Base-by-base conservation (phyloP, 2,888 invertebrate genomes). In the Heteromurus nitidus region DNA sequence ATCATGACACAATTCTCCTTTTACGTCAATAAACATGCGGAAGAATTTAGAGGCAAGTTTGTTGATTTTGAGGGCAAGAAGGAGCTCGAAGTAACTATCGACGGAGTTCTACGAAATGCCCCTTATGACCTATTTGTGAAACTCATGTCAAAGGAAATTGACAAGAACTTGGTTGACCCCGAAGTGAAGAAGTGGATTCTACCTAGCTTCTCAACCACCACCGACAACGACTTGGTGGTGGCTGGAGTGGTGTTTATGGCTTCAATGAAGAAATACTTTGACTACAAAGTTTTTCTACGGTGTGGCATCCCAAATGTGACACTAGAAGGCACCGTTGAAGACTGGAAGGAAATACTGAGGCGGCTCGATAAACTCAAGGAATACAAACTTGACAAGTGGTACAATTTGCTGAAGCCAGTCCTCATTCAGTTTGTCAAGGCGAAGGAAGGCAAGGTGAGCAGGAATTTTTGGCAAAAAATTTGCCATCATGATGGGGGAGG, bases 1-100 rank as follows among this genome's bases (percentile, higher is more conserved):
- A 84, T 82, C 13, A 82, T 84, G 65, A 82, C 83, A 0, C 83
- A 84, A 31, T 82, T 84, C 55, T 84, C 82, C 1, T 82, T 84
- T 24, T 84, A 84, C 55, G 55, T 84, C n/a, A 80, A 80, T n/a
- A 75, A 79, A 7, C 42, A 79, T 20, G 77, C 83, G 2, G 81
- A 83, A 44, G 47, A 82, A 50, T 84, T 75, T 68, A 69, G 84
- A 2, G 55, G 62, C 5, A 47, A 79, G 26, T 82, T 84, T 67
- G 83, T 84, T 2, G 65, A 82, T 24, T 84, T 84, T 75, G 80
- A 82, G 20, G 80, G 83, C 0, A 76, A 83, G 31, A 58, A 60
- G 16, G 64, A 62, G 53, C 62, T 82, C 3, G 16, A 18, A 9
- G 69, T 82, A 0, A 20, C 3, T 1, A 22, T 67, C 7, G 13